phyloP scores from a whole-genome alignment of 1,140 invertebrate genomes.

The Solenopsis invicta region DNA sequence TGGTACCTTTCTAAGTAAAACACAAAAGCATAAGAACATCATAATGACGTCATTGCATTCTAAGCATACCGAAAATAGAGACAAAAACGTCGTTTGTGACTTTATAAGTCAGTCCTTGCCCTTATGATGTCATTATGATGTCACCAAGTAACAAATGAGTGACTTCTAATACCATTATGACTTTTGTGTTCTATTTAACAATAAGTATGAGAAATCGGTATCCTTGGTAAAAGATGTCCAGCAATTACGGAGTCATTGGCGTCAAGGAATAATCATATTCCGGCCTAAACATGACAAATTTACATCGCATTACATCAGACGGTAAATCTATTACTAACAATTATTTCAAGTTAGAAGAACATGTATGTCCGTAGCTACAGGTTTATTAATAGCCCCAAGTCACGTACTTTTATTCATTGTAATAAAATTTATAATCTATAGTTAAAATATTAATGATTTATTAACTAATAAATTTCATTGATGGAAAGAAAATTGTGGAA shows the following conservation, averaged over 20 bases:
- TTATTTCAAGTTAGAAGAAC: background rate
- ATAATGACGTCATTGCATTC: too few species aligned
- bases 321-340: background rate
- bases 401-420: background rate
- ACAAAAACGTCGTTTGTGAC: too few species aligned
- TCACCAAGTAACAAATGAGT: too few species aligned
- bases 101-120: too few species aligned
- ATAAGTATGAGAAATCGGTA: background rate
- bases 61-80: too few species aligned
- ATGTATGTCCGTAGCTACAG: background rate
- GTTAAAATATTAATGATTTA: background rate
- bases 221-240: background rate
- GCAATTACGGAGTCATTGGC: conserved; percentile 28
- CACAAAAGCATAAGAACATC: too few species aligned
- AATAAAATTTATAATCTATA: too few species aligned
- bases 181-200: too few species aligned
- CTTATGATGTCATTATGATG: too few species aligned
- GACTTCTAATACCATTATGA: too few species aligned
- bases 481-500: background rate
- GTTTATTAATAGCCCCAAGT: background rate
- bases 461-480: background rate
- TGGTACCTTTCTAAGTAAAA: background rate
- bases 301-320: conserved; percentile 24
- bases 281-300: conserved; percentile 30
- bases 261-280: conserved; percentile 24